Evolutionary conservation across 2,797 vertebrate species (phyloP).

Genomic region (Muscicapa striata): DNA sequence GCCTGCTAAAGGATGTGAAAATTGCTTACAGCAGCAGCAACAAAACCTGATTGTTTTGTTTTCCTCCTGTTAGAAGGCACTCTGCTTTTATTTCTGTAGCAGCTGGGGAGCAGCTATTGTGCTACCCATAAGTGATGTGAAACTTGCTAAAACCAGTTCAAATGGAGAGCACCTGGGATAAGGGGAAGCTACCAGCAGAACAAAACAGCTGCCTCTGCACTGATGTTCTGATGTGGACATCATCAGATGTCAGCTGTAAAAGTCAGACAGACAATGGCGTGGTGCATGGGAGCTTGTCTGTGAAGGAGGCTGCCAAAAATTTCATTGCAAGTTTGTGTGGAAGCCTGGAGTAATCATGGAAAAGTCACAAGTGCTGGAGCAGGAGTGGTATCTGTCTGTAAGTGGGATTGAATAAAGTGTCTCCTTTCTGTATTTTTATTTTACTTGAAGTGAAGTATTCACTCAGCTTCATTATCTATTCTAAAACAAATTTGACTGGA

Average conservation of each 20-base stretch:
- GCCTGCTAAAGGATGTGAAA: not conserved
- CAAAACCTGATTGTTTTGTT: not conserved
- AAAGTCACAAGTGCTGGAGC: not conserved
- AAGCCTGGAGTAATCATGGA: not conserved
- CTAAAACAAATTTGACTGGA: not conserved
- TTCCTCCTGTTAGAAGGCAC: not conserved
- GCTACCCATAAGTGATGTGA: not conserved
- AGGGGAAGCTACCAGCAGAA: not conserved
- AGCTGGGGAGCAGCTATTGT: not conserved
- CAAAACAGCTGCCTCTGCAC: not conserved
- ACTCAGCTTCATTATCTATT: not conserved
- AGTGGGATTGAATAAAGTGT: not conserved
- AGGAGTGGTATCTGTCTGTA: not conserved
- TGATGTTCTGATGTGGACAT: not conserved
- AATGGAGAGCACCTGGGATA: not conserved
- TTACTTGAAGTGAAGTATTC: not conserved
- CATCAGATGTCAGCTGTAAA: not conserved
- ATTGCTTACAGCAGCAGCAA: not conserved
- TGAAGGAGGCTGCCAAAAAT: not conserved
- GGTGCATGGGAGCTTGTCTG: not conserved
- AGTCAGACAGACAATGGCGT: not conserved
- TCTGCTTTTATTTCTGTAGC: not conserved
- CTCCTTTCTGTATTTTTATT: not conserved
- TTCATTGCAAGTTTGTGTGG: fast-evolving
- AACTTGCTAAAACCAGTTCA: constrained; percentile 14